Conservation (phyloP, 2,113 vertebrate genomes). For the Progne subis region DNA sequence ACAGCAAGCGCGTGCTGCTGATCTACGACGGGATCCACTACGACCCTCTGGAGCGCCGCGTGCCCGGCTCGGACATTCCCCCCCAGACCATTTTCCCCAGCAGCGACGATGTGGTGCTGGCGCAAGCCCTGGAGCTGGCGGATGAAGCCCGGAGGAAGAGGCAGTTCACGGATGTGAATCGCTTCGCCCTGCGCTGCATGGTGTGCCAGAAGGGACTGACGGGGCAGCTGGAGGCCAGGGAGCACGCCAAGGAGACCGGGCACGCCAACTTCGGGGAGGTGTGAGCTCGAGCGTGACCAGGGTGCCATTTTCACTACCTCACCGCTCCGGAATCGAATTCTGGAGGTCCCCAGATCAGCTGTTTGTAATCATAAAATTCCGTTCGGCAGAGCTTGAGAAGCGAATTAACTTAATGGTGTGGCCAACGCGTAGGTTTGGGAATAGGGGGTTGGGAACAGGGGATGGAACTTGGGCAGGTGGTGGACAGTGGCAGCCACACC, state of each 20-base stretch:
- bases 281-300: conserved; percentile 67
- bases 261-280: conserved; percentile 98
- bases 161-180: conserved; percentile 94
- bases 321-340: conserved; percentile 49
- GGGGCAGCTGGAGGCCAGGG: conserved; percentile 91
- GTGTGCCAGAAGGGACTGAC: conserved; percentile 94
- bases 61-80: conserved; percentile 79
- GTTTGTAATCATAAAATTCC: conserved; percentile 56
- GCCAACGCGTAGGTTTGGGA: conserved; percentile 37
- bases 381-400: conserved; percentile 67
- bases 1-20: conserved; percentile 88
- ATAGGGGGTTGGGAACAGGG: not conserved
- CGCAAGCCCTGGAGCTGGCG: conserved; percentile 91
- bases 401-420: conserved; percentile 37
- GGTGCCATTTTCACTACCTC: conserved; percentile 88
- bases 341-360: conserved; percentile 72
- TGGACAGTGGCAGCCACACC: not conserved
- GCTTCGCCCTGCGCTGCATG: conserved; percentile 92
- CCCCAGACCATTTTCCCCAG: conserved; percentile 93
- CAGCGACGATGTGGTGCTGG: conserved; percentile 88
- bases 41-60: conserved; percentile 87
- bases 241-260: conserved; percentile 95
- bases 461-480: conserved; percentile 6
- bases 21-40: conserved; percentile 98
- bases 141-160: conserved; percentile 91